Conservation (phyloP, 2,888 invertebrate genomes). For the Drosophila cracens region DNA sequence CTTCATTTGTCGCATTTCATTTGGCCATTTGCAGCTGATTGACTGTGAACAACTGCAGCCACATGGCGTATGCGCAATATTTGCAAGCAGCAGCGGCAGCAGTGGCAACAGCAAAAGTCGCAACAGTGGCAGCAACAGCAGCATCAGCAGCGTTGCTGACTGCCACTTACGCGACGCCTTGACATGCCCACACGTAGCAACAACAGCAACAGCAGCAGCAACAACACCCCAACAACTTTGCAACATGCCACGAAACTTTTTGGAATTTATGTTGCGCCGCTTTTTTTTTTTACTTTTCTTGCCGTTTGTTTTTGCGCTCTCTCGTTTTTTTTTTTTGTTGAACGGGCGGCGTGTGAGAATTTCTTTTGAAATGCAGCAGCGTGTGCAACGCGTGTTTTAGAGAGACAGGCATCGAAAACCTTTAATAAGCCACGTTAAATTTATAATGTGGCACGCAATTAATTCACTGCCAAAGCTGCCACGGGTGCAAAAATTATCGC, state of each 20-base stretch:
- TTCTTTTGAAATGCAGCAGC: conserved; percentile 72
- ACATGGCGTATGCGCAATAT: conserved; percentile 72
- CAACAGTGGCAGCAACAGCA: conserved; percentile 18
- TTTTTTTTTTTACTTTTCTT: conserved; percentile 14
- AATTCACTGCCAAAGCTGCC: conserved; percentile 73
- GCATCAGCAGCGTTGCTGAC: conserved; percentile 43
- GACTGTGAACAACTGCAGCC: conserved; percentile 55
- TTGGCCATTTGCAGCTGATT: conserved; percentile 57
- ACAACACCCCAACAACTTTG: conserved; percentile 67
- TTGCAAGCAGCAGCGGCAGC: conserved; percentile 40
- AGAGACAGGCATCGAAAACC: conserved; percentile 45
- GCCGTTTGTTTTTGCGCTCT: background rate
- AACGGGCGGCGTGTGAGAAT: conserved; percentile 80
- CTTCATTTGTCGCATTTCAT: conserved; percentile 59
- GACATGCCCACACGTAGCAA: conserved; percentile 75
- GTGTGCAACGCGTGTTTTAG: conserved; percentile 64
- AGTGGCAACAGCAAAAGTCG: conserved; percentile 2
- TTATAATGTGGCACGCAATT: conserved; percentile 79
- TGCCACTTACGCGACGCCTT: conserved; percentile 70
- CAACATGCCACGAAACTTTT: conserved; percentile 74
- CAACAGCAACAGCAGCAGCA: conserved; percentile 42
- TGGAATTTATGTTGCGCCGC: conserved; percentile 67
- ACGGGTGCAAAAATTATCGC: conserved; percentile 80
- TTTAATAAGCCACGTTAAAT: conserved; percentile 65
- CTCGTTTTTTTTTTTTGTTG: background rate